These are phyloP conservation scores for Arothron firmamentum DNA, from an alignment of 2,113 vertebrate genomes.

Conservation along the genomic window DNA sequence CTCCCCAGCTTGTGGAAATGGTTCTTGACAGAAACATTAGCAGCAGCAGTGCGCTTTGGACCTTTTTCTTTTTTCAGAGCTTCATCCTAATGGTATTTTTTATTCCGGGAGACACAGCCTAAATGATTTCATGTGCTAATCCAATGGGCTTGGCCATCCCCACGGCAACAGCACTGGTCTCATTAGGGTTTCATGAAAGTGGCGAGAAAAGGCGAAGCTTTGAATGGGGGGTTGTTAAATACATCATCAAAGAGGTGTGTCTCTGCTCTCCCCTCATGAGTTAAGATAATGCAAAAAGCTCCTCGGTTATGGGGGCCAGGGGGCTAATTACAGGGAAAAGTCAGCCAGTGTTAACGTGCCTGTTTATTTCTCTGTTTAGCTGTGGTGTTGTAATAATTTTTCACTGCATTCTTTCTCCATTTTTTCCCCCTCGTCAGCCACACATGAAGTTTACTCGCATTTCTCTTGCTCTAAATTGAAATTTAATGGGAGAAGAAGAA, in stretches of 20 bases:
- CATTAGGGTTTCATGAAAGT: constrained; percentile 65
- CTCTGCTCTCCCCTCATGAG: constrained; percentile 44
- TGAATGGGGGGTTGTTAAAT: constrained; percentile 56
- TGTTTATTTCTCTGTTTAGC: constrained; percentile 43
- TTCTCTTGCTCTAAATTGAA: constrained; percentile 1
- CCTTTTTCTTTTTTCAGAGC: constrained; percentile 24
- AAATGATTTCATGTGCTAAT: constrained; percentile 64
- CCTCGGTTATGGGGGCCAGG: not conserved
- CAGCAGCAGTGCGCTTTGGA: constrained; percentile 9
- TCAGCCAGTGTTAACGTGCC: constrained; percentile 19
- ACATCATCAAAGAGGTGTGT: constrained; percentile 66
- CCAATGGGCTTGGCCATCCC: constrained; percentile 48
- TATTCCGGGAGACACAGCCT: constrained; percentile 48
- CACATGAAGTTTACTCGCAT: not conserved
- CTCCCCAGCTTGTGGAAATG: constrained; percentile 3
- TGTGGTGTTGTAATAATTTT: constrained; percentile 39
- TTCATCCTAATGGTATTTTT: constrained; percentile 50
- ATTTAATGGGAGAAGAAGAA: constrained; percentile 2
- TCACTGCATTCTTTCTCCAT: not conserved
- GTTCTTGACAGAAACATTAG: constrained; percentile 5
- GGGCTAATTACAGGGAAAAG: constrained; percentile 8
- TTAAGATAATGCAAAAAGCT: constrained; percentile 46
- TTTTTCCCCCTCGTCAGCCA: not conserved
- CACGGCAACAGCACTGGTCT: constrained; percentile 52
- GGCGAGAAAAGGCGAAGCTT: constrained; percentile 38